Base-by-base conservation (phyloP, 2,797 vertebrate genomes). In the Platyrinchus mystaceus region DNA sequence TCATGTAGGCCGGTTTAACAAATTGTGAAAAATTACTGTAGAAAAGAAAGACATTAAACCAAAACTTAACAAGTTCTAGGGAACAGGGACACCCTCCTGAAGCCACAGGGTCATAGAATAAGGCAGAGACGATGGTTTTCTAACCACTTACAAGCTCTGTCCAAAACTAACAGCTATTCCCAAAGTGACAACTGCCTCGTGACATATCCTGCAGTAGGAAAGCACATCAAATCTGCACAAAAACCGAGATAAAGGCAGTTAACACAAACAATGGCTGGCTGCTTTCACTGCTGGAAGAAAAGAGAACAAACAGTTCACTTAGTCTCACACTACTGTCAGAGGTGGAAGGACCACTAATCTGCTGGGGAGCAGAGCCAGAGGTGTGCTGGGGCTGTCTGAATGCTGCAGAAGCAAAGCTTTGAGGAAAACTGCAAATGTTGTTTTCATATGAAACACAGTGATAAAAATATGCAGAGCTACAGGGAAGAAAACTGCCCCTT, bases 251-350 rank as follows among this genome's bases (percentile, higher is more conserved):
- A 86, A 91, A 93, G 34, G 66, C 52, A 71, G 11, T 5, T 5
- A 87, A 60, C 80, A 95, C 87, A 62, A 96, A 92, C 79, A 91
- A 75, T 24, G 67, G 49, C 77, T 82, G 53, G 47, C 82, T 92
- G 41, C 80, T 77, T 94, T 63, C 55, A 19, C 58, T 77, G 70
- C 53, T 94, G 76, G 77, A 22, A 59, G 34, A 82, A 79, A 39
- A 69, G 27, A 85, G 87, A 94, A 93, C 84, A 93, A 96, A 88
- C 43, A 94, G 73, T 55, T 94, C 89, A 69, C 59, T 94, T 41
- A 91, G 79, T 26, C 79, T 94, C 74, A 59, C 39, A 8, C 52
- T 58, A 59, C 81, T 79, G 68, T 87, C 49, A 30, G 68, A 92
- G 53, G 80, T 0, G 3, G 95, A 86, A 90, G 69, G 75, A 82